These are phyloP conservation scores for Chironomus striatipennis DNA, from an alignment of 1,140 invertebrate genomes.

Conservation along the genomic window DNA sequence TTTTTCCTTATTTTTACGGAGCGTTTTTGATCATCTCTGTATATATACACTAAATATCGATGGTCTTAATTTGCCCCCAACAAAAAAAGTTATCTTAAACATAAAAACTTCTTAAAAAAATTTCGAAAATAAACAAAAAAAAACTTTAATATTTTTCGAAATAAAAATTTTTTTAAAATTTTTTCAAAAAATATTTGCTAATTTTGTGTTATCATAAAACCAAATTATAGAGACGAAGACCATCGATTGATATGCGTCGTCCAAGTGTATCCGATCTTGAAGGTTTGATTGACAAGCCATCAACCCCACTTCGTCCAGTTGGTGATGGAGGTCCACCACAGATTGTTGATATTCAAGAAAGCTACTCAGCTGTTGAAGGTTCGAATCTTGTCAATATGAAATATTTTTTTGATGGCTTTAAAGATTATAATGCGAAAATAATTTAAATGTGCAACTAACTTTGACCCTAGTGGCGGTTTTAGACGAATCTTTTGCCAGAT, in stretches of 20 bases:
- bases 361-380: constrained; percentile 88
- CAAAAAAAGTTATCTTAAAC: background rate
- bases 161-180: background rate
- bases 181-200: constrained; percentile 17
- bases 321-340: constrained; percentile 71
- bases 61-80: background rate
- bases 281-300: constrained; percentile 81
- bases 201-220: constrained; percentile 1
- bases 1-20: too few relatives aligned
- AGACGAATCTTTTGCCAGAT: too few relatives aligned
- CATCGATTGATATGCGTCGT: constrained; percentile 74
- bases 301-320: constrained; percentile 70
- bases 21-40: too few relatives aligned
- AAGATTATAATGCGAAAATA: background rate
- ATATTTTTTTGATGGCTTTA: background rate
- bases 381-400: constrained; percentile 25
- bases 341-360: constrained; percentile 84
- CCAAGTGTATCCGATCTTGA: constrained; percentile 82
- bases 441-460: background rate
- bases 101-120: background rate
- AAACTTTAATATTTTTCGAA: background rate
- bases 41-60: too few relatives aligned
- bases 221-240: constrained; percentile 62
- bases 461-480: too few relatives aligned
- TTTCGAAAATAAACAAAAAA: background rate